phyloP scores from a whole-genome alignment of 2,888 invertebrate genomes.

The Acanthacorydalis orientalis region DNA sequence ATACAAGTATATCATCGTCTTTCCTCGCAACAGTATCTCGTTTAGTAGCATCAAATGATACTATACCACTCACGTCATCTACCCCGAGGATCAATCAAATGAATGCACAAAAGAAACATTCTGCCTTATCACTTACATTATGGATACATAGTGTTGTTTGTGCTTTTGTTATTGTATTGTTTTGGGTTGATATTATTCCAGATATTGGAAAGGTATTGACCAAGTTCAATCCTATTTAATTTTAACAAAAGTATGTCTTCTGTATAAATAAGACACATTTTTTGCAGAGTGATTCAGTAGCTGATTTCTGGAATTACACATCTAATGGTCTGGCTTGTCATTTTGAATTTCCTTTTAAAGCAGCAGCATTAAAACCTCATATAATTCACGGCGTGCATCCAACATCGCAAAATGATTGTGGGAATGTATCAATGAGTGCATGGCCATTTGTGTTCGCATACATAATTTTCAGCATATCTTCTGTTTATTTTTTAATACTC shows the following conservation, averaged over 20 bases:
- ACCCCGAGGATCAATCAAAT: constrained; percentile 9
- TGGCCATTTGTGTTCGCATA: constrained; percentile 33
- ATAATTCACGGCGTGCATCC: background rate
- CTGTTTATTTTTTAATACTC: constrained; percentile 32
- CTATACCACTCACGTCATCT: constrained; percentile 10
- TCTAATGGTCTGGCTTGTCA: constrained; percentile 22
- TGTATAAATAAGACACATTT: background rate
- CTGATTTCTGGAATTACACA: constrained; percentile 22
- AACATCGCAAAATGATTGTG: background rate
- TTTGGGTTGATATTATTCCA: constrained; percentile 34
- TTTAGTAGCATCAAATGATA: constrained; percentile 29
- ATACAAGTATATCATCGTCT: constrained; percentile 17
- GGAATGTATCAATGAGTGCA: constrained; percentile 19
- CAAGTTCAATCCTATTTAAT: background rate
- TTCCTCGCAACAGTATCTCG: constrained; percentile 33
- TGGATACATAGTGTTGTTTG: constrained; percentile 31
- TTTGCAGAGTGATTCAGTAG: constrained; percentile 16
- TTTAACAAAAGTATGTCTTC: background rate
- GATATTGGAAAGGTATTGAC: constrained; percentile 30
- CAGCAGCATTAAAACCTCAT: background rate
- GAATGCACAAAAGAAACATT: constrained; percentile 15
- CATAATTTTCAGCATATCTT: constrained; percentile 27
- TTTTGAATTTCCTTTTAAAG: constrained; percentile 16
- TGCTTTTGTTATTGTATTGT: constrained; percentile 24
- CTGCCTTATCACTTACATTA: constrained; percentile 23